Conservation (phyloP, 2,113 vertebrate genomes). For the Cheilinus undulatus region DNA sequence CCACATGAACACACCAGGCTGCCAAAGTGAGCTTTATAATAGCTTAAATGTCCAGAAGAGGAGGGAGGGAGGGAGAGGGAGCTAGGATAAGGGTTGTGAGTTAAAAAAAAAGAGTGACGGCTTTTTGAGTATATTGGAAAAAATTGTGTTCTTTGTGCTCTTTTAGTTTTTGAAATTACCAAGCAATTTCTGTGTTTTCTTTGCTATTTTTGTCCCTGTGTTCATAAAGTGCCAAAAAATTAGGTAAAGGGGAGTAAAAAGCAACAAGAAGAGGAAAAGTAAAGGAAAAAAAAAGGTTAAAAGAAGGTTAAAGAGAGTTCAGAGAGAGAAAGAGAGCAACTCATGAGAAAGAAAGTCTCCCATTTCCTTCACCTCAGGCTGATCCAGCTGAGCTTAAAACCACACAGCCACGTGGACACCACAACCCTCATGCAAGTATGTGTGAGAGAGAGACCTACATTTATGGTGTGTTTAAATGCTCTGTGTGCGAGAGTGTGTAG, state of each 20-base stretch:
- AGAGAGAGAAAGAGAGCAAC: conserved; percentile 13
- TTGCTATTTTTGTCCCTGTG: not conserved
- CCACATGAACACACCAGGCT: conserved; percentile 68
- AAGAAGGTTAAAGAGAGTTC: conserved; percentile 10
- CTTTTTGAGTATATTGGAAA: not conserved
- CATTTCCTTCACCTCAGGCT: conserved; percentile 39
- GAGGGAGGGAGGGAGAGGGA: conserved; percentile 9
- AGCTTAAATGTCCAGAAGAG: conserved; percentile 63
- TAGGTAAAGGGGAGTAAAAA: not conserved
- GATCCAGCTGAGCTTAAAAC: conserved; percentile 51
- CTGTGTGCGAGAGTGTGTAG: not conserved
- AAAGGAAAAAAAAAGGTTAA: conserved; percentile 13
- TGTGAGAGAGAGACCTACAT: conserved; percentile 10
- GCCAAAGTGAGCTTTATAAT: conserved; percentile 67
- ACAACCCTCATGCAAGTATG: not conserved
- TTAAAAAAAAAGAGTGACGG: conserved; percentile 13
- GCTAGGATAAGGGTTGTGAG: conserved; percentile 37
- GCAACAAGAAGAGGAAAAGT: not conserved
- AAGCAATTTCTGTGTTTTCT: too few species aligned
- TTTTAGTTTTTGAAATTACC: not conserved
- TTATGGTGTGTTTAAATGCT: conserved; percentile 30
- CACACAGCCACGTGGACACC: conserved; percentile 53
- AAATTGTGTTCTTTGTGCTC: not conserved
- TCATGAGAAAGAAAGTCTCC: conserved; percentile 28
- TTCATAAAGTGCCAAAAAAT: not conserved